Conservation (phyloP, 2,888 invertebrate species). For the Bruchidius siliquastri region DNA sequence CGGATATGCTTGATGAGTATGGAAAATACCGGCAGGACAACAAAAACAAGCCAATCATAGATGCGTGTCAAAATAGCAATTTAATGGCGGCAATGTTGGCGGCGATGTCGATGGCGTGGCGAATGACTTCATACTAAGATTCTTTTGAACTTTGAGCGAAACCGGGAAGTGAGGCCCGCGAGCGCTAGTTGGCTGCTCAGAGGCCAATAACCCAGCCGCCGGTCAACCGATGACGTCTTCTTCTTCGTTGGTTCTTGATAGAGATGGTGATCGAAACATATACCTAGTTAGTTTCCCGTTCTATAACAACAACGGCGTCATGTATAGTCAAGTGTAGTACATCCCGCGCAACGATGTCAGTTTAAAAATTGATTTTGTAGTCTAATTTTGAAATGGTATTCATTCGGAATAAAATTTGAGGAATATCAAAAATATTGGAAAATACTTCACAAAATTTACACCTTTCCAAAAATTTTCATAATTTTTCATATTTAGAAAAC, state of each 20-base stretch:
- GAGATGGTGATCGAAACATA: neutral
- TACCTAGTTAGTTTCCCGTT: neutral
- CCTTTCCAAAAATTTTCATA: too few relatives aligned
- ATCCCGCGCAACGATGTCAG: too few relatives aligned
- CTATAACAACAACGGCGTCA: too few relatives aligned
- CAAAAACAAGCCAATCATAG: neutral
- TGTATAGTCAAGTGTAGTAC: too few relatives aligned
- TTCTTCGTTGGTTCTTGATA: neutral
- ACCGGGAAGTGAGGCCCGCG: neutral
- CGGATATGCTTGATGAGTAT: neutral
- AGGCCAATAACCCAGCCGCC: neutral
- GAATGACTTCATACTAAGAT: neutral
- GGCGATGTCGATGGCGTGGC: neutral
- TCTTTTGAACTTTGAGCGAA: neutral
- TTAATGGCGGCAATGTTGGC: neutral
- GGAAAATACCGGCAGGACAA: neutral
- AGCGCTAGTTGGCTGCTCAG: neutral
- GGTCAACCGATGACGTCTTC: neutral
- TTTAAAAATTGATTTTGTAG: too few relatives aligned
- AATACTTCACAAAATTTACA: too few relatives aligned
- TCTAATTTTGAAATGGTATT: too few relatives aligned
- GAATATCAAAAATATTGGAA: too few relatives aligned
- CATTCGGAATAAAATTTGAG: too few relatives aligned
- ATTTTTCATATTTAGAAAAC: too few relatives aligned
- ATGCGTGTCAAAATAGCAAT: neutral